Evolutionary conservation across 2,113 vertebrate species (phyloP).

Genomic region (Alethe castanea): DNA sequence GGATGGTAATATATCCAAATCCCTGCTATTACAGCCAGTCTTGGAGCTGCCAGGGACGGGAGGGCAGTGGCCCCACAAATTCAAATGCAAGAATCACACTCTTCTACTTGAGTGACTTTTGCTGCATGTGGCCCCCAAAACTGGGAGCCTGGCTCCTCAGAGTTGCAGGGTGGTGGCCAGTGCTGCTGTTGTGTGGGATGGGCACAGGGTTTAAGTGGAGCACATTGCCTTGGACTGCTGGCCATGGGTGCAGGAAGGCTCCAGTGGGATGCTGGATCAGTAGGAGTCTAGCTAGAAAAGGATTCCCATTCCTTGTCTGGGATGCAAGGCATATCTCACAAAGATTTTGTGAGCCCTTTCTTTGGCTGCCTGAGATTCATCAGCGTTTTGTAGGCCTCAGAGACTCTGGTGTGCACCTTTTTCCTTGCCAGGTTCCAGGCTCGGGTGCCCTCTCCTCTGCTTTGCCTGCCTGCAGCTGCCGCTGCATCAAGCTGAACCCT

Average conservation of each 20-base stretch:
- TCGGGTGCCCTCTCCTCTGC: neutral
- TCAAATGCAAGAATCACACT: neutral
- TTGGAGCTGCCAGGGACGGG: neutral
- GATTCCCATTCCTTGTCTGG: neutral
- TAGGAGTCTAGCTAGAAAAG: neutral
- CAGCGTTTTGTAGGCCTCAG: neutral
- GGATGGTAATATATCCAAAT: neutral
- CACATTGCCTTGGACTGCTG: rapidly evolving
- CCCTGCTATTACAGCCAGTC: neutral
- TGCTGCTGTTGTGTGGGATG: neutral
- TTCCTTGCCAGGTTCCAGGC: neutral
- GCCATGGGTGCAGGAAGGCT: neutral
- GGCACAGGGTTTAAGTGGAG: neutral
- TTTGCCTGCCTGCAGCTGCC: neutral
- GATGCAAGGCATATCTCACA: neutral
- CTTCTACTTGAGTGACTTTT: neutral
- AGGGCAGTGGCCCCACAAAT: neutral
- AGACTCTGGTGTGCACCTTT: rapidly evolving
- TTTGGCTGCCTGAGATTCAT: neutral
- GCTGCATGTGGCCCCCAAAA: neutral
- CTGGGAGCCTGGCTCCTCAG: neutral
- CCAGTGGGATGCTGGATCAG: neutral
- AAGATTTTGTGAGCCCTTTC: neutral
- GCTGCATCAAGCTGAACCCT: neutral
- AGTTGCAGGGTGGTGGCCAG: neutral